Percentiles rank a stretch among this genome's conserved stretches.
Conservation (phyloP, 2,888 invertebrate genomes). For the Pheosia gnoma region DNA sequence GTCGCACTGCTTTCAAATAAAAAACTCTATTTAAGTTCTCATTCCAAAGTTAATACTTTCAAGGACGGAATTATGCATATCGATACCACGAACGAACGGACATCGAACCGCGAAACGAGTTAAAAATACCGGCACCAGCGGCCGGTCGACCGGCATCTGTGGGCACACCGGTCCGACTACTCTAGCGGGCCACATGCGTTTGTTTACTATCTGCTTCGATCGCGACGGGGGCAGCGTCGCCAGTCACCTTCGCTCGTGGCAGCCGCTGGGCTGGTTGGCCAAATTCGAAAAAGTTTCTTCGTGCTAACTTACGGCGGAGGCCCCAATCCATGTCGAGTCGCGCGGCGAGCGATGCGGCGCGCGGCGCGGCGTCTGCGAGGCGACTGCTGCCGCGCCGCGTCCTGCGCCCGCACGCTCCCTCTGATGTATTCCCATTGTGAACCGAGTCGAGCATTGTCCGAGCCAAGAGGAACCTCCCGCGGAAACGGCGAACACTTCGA, state of each 20-base stretch:
- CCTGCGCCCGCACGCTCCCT: slow-evolving; percentile 71
- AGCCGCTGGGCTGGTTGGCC: slow-evolving; percentile 38
- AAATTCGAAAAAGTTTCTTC: slow-evolving; percentile 51
- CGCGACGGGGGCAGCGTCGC: slow-evolving; percentile 51
- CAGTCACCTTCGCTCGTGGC: slow-evolving; percentile 39
- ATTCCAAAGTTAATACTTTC: slow-evolving; percentile 64
- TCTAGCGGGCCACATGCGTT: slow-evolving; percentile 77
- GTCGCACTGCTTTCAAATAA: slow-evolving; percentile 47
- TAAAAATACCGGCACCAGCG: slow-evolving; percentile 78
- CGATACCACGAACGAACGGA: slow-evolving; percentile 78
- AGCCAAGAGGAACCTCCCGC: slow-evolving; percentile 49
- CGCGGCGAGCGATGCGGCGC: slow-evolving; percentile 59
- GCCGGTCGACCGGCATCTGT: slow-evolving; percentile 78
- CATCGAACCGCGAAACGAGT: slow-evolving; percentile 82
- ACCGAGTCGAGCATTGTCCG: slow-evolving; percentile 59
- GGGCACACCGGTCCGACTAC: slow-evolving; percentile 80
- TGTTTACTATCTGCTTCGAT: slow-evolving; percentile 79
- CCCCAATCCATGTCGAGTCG: slow-evolving; percentile 79
- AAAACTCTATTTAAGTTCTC: slow-evolving; percentile 53
- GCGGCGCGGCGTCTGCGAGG: slow-evolving; percentile 75
- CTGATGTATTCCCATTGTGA: slow-evolving; percentile 63
- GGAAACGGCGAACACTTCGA: slow-evolving; percentile 47
- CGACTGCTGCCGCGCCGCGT: slow-evolving; percentile 83
- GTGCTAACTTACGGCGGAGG: slow-evolving; percentile 79
- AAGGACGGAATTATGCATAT: slow-evolving; percentile 80